Conservation (phyloP, 2,888 invertebrate genomes). For the Dorcus parallelipipedus region DNA sequence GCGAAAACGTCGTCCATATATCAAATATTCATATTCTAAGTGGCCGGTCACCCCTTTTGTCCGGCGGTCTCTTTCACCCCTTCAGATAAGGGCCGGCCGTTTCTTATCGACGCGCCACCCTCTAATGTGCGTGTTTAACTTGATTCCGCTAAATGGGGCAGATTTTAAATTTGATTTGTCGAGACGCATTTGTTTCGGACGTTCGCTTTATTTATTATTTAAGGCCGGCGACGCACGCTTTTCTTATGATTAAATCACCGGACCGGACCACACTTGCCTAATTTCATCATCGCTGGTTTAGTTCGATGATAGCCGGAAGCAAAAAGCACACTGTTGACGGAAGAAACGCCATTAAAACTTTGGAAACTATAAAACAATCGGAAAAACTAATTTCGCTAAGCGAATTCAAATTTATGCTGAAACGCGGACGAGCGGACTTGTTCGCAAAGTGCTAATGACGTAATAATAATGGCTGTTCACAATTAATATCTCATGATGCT, state of each 20-base stretch:
- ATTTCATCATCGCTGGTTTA: too few relatives aligned
- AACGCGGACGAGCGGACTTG: not conserved
- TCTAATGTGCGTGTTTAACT: slow-evolving; percentile 35
- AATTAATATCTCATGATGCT: slow-evolving; percentile 50
- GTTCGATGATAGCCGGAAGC: too few relatives aligned
- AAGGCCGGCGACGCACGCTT: not conserved
- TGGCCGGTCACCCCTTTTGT: slow-evolving; percentile 33
- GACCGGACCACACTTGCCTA: too few relatives aligned
- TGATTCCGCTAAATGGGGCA: slow-evolving; percentile 36
- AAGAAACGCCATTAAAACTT: not conserved
- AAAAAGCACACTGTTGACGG: too few relatives aligned
- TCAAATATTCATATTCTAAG: slow-evolving; percentile 44
- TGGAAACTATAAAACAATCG: not conserved
- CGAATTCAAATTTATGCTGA: slow-evolving; percentile 2
- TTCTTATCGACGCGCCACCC: slow-evolving; percentile 31
- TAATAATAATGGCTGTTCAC: slow-evolving; percentile 50
- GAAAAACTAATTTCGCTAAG: slow-evolving; percentile 1
- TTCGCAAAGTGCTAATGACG: slow-evolving; percentile 46
- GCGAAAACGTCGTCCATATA: slow-evolving; percentile 35
- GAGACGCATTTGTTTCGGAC: slow-evolving; percentile 29
- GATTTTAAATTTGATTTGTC: slow-evolving; percentile 34
- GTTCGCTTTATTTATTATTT: not conserved
- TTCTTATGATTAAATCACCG: too few relatives aligned
- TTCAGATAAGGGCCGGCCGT: slow-evolving; percentile 29
- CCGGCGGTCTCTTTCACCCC: slow-evolving; percentile 19